Percentiles rank a stretch among this genome's conserved stretches.
These are phyloP conservation scores for Athalia cordata DNA, from an alignment of 2,888 invertebrate species.

Conservation along the genomic window DNA sequence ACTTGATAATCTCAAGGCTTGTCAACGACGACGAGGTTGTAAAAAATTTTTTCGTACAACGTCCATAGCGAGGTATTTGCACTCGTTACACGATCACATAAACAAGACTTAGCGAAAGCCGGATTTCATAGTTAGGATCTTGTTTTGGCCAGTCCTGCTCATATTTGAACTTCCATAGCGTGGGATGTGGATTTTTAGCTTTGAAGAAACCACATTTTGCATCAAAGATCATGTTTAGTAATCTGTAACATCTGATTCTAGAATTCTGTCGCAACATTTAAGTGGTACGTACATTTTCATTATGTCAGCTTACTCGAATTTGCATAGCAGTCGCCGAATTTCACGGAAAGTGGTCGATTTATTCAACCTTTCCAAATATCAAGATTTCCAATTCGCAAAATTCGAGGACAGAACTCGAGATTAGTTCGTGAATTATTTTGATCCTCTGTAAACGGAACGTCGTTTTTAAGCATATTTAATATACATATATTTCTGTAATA, in stretches of 20 bases:
- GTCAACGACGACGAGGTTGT: constrained; percentile 9
- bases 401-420: too few species aligned
- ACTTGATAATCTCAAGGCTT: not conserved
- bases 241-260: not conserved
- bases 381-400: too few species aligned
- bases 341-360: too few species aligned
- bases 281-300: not conserved
- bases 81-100: not conserved
- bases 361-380: too few species aligned
- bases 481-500: too few species aligned
- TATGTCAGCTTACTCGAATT: too few species aligned
- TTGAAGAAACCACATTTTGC: not conserved
- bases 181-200: constrained; percentile 6
- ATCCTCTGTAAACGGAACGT: too few species aligned
- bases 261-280: not conserved
- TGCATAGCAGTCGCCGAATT: too few species aligned
- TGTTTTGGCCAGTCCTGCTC: constrained; percentile 19
- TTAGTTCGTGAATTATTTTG: too few species aligned
- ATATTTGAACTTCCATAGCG: not conserved
- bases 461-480: too few species aligned
- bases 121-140: not conserved
- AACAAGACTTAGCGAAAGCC: constrained; percentile 28
- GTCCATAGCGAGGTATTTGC: not conserved
- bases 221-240: not conserved
- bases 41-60: not conserved